Conservation (phyloP, 2,113 vertebrate genomes). For the Oreochromis spilurus region DNA sequence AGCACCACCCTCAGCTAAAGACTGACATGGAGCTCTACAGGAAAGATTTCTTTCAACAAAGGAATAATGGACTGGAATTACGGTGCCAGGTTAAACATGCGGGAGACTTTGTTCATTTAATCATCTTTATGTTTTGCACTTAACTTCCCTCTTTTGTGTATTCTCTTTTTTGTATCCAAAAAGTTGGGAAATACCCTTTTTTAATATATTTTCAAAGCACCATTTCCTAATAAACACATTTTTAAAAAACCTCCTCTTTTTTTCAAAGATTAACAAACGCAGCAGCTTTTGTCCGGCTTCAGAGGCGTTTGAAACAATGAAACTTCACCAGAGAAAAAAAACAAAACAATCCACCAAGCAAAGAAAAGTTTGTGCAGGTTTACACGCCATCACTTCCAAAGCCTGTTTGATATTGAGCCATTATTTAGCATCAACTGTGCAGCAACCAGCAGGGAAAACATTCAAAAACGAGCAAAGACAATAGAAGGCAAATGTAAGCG, state of each 20-base stretch:
- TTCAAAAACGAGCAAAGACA: neutral
- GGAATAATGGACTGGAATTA: neutral
- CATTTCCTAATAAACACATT: neutral
- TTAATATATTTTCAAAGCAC: neutral
- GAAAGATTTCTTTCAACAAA: neutral
- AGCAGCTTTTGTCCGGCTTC: neutral
- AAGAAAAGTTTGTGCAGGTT: neutral
- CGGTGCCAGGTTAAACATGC: neutral
- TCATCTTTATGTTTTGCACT: no score
- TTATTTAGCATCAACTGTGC: neutral
- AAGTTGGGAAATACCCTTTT: neutral
- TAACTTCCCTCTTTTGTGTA: neutral
- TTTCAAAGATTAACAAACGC: neutral
- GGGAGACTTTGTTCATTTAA: no score
- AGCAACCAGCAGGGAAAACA: neutral
- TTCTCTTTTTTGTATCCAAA: fast-evolving
- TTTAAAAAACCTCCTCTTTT: neutral
- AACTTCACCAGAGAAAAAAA: neutral
- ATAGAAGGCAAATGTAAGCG: neutral
- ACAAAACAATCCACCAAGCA: neutral
- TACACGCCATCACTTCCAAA: neutral
- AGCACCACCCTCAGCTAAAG: neutral
- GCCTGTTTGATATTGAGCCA: neutral
- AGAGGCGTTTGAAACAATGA: neutral
- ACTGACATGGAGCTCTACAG: neutral